Conservation (phyloP, 2,888 invertebrate genomes). For the Noctuana brunneofusca region DNA sequence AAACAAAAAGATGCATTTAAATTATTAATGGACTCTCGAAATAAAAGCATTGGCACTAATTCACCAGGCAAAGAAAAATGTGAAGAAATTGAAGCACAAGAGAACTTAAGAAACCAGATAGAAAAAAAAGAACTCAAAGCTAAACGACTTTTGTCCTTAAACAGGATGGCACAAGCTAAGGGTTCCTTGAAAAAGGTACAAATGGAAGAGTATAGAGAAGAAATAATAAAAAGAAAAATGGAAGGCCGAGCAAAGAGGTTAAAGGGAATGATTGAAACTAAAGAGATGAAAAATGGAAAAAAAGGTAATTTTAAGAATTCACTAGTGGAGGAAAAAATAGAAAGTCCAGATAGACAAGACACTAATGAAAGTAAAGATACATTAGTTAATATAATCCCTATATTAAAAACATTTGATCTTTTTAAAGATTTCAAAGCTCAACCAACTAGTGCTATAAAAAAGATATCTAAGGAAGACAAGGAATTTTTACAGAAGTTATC, state of each 20-base stretch:
- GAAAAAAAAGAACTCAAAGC: conserved; percentile 62
- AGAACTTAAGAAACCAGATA: conserved; percentile 35
- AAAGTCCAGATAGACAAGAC: conserved; percentile 20
- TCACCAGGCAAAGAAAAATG: conserved; percentile 82
- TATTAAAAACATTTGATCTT: conserved; percentile 23
- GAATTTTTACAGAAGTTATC: conserved; percentile 81
- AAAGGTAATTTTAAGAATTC: conserved; percentile 34
- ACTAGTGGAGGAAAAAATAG: conserved; percentile 17
- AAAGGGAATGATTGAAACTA: conserved; percentile 70
- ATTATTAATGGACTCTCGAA: conserved; percentile 86
- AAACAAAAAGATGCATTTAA: conserved; percentile 83
- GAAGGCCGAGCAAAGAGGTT: conserved; percentile 84
- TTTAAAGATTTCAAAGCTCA: conserved; percentile 14
- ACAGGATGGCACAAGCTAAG: conserved; percentile 85
- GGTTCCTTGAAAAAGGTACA: conserved; percentile 83
- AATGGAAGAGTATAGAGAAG: conserved; percentile 80
- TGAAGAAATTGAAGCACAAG: conserved; percentile 49
- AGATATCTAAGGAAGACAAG: conserved; percentile 58
- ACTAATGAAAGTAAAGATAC: conserved; percentile 28
- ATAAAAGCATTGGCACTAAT: conserved; percentile 85
- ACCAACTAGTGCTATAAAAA: conserved; percentile 43
- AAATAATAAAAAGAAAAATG: conserved; percentile 82
- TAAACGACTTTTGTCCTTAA: conserved; percentile 79
- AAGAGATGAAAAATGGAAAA: conserved; percentile 46
- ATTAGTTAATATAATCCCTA: conserved; percentile 18